Percentiles rank a stretch among this genome's conserved stretches.
Evolutionary conservation across 2,113 vertebrate species (phyloP).

Genomic region (Pandion haliaetus): DNA sequence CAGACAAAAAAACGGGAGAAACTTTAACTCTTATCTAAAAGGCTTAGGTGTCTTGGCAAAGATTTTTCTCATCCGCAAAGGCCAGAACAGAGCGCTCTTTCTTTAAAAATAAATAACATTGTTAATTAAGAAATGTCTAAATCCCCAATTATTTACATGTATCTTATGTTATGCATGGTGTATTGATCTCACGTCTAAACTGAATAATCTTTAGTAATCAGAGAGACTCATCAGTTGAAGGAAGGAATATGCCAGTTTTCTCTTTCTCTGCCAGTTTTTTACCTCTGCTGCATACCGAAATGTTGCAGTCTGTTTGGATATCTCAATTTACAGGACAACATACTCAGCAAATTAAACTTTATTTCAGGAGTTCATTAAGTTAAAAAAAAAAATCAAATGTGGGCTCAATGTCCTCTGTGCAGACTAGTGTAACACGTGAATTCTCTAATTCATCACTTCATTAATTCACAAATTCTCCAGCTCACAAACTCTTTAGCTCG

Average conservation of each 20-base stretch:
- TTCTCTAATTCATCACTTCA: background rate
- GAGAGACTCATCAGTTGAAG: background rate
- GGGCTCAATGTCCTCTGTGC: background rate
- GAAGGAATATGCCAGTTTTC: background rate
- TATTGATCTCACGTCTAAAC: background rate
- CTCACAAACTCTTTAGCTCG: background rate
- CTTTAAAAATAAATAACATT: background rate
- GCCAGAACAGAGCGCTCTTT: background rate
- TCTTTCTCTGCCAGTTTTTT: background rate
- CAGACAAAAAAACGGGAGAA: background rate
- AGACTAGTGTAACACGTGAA: background rate
- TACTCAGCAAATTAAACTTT: background rate
- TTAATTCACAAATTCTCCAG: background rate
- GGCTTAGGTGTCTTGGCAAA: background rate
- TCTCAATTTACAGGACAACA: background rate
- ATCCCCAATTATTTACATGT: background rate
- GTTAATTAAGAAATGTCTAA: background rate
- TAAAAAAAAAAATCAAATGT: background rate
- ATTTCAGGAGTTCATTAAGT: background rate
- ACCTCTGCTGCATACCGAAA: background rate
- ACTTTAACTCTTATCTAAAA: background rate
- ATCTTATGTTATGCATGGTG: accelerated
- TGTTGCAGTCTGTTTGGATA: background rate
- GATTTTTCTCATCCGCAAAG: background rate
- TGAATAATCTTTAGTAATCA: background rate